These are phyloP conservation scores for Spheniscus mendiculus DNA, from an alignment of 2,113 vertebrate genomes.

Conservation along the genomic window DNA sequence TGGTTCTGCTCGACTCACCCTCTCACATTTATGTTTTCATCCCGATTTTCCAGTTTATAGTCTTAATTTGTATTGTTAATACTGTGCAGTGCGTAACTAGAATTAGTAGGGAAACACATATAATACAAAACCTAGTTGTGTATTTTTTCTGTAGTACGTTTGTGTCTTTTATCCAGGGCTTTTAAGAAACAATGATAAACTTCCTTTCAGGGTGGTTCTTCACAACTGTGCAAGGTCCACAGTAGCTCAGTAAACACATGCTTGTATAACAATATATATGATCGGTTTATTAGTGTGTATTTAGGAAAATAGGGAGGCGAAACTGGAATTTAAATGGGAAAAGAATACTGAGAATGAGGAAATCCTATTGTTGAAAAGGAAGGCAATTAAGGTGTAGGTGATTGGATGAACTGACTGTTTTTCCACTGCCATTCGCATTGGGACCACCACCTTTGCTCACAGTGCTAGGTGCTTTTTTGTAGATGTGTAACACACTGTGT, in stretches of 20 bases:
- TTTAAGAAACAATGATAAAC: neutral
- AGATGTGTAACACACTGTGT: rapidly evolving
- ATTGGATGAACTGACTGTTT: neutral
- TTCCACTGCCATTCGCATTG: neutral
- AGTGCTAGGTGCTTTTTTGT: neutral
- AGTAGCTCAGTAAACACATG: neutral
- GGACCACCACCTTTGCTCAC: neutral
- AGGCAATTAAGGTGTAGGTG: neutral
- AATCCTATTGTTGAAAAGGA: neutral
- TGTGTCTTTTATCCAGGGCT: neutral
- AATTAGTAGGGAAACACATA: neutral
- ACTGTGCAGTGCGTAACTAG: neutral
- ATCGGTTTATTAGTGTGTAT: neutral
- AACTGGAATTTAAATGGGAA: neutral
- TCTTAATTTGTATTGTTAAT: neutral
- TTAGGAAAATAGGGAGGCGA: neutral
- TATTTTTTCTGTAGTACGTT: neutral
- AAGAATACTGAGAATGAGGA: neutral
- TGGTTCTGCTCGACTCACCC: rapidly evolving
- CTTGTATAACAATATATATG: rapidly evolving
- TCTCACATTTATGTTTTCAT: neutral
- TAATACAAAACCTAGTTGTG: neutral
- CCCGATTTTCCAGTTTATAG: neutral
- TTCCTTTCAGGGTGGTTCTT: neutral
- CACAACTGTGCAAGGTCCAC: neutral